Evolutionary conservation across 2,888 invertebrate species (phyloP), one percentile per base, ranked within the genome.

Genomic region (Drosophila leonis): DNA sequence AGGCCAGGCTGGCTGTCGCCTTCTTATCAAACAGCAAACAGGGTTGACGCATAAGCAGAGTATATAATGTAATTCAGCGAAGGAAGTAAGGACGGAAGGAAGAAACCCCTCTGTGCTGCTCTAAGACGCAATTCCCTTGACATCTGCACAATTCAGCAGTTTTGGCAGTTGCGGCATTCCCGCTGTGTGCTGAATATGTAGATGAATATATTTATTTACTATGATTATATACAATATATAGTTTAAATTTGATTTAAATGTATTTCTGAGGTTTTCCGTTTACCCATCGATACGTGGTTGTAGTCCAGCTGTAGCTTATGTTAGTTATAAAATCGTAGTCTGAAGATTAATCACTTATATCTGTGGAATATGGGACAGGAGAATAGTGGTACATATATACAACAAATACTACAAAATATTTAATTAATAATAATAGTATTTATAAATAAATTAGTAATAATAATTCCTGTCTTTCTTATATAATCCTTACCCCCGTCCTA

Each of bases 1-100:
- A 44, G 24, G 10, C 31, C 39, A 59, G 60, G 27, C 56, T 35
- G 52, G 35, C 66, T 46, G 59, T 66, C 70, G 24, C n/a, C 57
- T 63, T 39, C 69, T 73, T 82, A 79, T 85, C 76, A 57, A 8
- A 15, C 27, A 5, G 12, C 29, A 33, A 33, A 41, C 27, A 54
- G 51, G 46, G 39, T 9, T 51, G 31, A 12, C 15, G 15, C 18
- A 56, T 42, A 20, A 29, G 13, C 37, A 10, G 15, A 8, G 29
- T 48, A 59, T 10, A 48, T 59, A 59, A 57, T 57, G 44, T 57
- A 44, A 27, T 27, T 2, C 12, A 27, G 9, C 18, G 13, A 6
- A 27, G 33, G 39, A 27, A 18, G 37, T 2, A 5, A 33, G 24
- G 29, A 48, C 33, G 4, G 1, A 24, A 29, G 27, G 10, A 48